phyloP scores from a whole-genome alignment of 2,888 invertebrate species.

The Macrophya annulata region DNA sequence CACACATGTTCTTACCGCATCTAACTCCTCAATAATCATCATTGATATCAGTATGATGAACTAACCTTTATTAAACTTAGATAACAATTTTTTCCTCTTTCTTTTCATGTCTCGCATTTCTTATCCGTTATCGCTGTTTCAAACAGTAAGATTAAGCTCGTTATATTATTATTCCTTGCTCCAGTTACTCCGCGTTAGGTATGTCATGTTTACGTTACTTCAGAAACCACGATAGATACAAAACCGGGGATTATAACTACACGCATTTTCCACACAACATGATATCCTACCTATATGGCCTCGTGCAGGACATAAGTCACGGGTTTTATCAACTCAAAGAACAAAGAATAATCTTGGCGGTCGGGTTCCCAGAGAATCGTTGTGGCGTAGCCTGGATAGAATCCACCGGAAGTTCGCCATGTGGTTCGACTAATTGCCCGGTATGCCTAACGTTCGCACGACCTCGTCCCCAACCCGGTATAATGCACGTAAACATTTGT shows the following conservation, averaged over 20 bases:
- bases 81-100: too few relatives aligned
- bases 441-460: slow-evolving; percentile 71
- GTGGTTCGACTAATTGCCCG: slow-evolving; percentile 76
- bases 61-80: too few relatives aligned
- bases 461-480: slow-evolving; percentile 66
- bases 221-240: neutral
- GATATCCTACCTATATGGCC: neutral
- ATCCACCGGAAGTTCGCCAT: slow-evolving; percentile 76
- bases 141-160: neutral
- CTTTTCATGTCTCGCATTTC: too few relatives aligned
- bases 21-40: too few relatives aligned
- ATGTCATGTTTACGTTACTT: neutral
- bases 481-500: neutral
- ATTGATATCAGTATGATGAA: too few relatives aligned
- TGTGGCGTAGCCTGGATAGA: slow-evolving; percentile 68
- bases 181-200: neutral
- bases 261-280: neutral
- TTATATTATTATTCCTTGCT: neutral
- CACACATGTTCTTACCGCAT: too few relatives aligned
- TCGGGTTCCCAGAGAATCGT: slow-evolving; percentile 72
- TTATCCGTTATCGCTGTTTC: too few relatives aligned
- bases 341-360: slow-evolving; percentile 70
- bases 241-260: neutral
- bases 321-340: slow-evolving; percentile 59
- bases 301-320: slow-evolving; percentile 27